These are phyloP conservation scores for Melieria omissa DNA, from an alignment of 2,888 invertebrate genomes.

Conservation along the genomic window DNA sequence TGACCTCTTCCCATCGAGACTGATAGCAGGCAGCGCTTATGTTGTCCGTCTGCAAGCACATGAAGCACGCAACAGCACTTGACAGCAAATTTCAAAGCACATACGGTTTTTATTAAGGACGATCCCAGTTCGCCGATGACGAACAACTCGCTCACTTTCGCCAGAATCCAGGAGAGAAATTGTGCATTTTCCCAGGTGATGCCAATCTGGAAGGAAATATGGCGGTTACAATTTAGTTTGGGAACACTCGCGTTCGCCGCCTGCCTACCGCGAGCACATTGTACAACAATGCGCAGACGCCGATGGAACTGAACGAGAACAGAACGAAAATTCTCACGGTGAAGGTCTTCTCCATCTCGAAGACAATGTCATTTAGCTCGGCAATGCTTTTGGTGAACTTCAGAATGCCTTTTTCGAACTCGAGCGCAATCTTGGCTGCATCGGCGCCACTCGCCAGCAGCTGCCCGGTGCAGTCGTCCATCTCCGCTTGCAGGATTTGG, in stretches of 20 bases:
- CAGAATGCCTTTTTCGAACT: background rate
- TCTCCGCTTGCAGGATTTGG: background rate
- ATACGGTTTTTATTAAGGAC: background rate
- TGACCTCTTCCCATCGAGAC: background rate
- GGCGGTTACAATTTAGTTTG: no score
- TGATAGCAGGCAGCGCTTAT: background rate
- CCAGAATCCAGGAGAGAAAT: background rate
- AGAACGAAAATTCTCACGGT: background rate
- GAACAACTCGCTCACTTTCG: background rate
- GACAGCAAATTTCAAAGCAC: background rate
- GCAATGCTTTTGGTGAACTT: background rate
- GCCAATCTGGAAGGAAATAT: no score
- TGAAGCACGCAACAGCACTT: no score
- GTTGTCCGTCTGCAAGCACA: background rate
- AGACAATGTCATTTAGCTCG: background rate
- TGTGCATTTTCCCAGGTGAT: no score
- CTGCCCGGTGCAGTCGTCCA: background rate
- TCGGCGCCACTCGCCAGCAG: background rate
- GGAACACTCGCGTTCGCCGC: no score
- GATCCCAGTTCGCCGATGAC: background rate
- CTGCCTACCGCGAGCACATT: no score
- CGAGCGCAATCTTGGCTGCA: background rate
- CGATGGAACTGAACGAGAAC: background rate
- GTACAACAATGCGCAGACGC: no score
- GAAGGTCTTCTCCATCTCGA: background rate